phyloP scores from a whole-genome alignment of 2,113 vertebrate species.

The Bettongia penicillata region DNA sequence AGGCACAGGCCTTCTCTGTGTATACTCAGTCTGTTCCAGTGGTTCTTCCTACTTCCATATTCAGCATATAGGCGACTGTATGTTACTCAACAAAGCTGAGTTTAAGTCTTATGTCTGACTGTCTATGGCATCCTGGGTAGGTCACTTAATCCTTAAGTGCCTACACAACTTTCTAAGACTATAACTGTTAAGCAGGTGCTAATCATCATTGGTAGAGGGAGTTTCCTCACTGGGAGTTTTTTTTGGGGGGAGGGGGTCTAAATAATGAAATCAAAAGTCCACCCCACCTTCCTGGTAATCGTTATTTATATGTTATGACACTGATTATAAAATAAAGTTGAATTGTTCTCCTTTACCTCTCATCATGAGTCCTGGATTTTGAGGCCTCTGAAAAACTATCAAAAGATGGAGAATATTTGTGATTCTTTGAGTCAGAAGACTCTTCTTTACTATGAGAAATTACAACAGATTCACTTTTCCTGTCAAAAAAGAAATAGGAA shows the following conservation, averaged over 20 bases:
- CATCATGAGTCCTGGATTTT: slow-evolving; percentile 86
- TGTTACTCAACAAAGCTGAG: neutral
- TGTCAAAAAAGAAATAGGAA: slow-evolving; percentile 71
- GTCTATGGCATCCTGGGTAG: neutral
- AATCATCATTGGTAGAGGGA: neutral
- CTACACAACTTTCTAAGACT: neutral
- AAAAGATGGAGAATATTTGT: slow-evolving; percentile 80
- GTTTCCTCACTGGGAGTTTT: neutral
- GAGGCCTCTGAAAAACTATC: slow-evolving; percentile 88
- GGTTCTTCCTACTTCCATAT: neutral
- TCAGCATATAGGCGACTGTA: neutral
- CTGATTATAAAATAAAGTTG: slow-evolving; percentile 33
- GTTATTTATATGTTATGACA: neutral
- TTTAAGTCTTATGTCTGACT: neutral
- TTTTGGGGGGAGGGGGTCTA: neutral
- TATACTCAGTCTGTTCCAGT: neutral
- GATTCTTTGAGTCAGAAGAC: slow-evolving; percentile 77
- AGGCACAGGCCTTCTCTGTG: neutral
- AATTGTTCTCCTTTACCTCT: slow-evolving; percentile 85
- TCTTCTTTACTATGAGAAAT: slow-evolving; percentile 78
- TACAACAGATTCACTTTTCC: slow-evolving; percentile 83
- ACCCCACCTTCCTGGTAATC: neutral
- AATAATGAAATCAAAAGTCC: neutral
- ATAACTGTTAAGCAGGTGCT: neutral
- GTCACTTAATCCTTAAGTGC: neutral